Evolutionary conservation across 2,113 vertebrate genomes (phyloP).

Genomic region (pig (Sus scrofa)): DNA sequence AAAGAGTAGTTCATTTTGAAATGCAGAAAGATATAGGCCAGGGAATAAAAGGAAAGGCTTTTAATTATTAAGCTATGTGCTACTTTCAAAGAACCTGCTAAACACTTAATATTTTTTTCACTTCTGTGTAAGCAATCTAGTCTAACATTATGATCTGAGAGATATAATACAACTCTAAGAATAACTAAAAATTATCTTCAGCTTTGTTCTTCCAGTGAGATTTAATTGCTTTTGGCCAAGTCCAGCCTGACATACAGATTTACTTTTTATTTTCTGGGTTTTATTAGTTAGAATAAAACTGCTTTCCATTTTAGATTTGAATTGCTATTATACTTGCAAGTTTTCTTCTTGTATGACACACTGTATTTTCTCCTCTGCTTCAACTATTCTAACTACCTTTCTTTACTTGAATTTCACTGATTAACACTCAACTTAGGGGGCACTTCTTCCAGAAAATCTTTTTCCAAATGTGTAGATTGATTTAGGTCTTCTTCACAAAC

Average conservation of each 20-base stretch:
- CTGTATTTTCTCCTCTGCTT: neutral
- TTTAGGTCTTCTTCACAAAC: neutral
- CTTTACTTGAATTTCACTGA: neutral
- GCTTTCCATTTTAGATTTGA: neutral
- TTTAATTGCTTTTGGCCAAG: neutral
- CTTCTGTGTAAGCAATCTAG: neutral
- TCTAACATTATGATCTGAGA: neutral
- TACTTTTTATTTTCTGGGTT: neutral
- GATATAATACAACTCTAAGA: neutral
- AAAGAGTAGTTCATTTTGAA: neutral
- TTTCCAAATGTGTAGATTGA: neutral
- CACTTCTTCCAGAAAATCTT: neutral
- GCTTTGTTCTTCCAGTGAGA: neutral
- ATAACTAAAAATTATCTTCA: neutral
- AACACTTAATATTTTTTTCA: neutral
- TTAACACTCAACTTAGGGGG: neutral
- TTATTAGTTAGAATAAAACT: neutral
- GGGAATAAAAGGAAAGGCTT: neutral
- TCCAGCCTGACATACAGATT: neutral
- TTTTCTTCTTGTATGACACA: neutral
- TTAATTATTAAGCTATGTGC: neutral
- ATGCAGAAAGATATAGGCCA: neutral
- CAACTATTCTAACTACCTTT: neutral
- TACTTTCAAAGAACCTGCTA: neutral
- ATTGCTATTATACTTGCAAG: neutral